Percentiles rank a stretch among this genome's conserved stretches.
phyloP scores from a whole-genome alignment of 2,113 vertebrate genomes.

The Erpornis zantholeuca region DNA sequence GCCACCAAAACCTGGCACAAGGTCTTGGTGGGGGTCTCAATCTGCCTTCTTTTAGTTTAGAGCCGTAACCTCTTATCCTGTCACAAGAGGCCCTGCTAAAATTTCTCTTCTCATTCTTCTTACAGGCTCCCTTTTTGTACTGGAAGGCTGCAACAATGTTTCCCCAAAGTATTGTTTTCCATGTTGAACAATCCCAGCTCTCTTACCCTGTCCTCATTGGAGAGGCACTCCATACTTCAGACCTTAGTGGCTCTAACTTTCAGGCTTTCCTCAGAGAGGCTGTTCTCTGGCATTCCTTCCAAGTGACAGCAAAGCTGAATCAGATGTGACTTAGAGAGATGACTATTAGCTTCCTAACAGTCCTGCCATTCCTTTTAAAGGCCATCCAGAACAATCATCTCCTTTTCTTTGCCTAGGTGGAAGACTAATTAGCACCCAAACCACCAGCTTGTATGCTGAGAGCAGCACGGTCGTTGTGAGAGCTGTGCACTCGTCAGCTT shows the following conservation, averaged over 20 bases:
- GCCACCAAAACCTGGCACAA: background rate
- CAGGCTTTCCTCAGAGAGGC: background rate
- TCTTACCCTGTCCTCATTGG: background rate
- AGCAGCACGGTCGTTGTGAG: background rate
- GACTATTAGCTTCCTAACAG: conserved; percentile 19
- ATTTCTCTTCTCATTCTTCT: background rate
- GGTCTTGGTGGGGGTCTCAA: background rate
- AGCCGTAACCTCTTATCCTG: background rate
- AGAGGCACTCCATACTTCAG: background rate
- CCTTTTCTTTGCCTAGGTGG: background rate
- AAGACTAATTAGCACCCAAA: background rate
- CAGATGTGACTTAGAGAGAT: background rate
- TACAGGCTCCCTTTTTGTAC: background rate
- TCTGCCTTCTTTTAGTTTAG: background rate
- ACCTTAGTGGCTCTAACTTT: background rate
- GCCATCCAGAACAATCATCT: background rate
- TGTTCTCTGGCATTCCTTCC: conserved; percentile 29
- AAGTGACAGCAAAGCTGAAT: conserved; percentile 29
- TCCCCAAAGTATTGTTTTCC: background rate
- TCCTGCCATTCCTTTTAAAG: conserved; percentile 7
- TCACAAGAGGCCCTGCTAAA: background rate
- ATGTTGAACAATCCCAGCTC: background rate
- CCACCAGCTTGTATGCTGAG: background rate
- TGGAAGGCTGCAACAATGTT: background rate
- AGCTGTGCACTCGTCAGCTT: background rate